These are phyloP conservation scores for Pseudochaenichthys georgianus DNA, from an alignment of 2,797 vertebrate genomes.

Conservation along the genomic window DNA sequence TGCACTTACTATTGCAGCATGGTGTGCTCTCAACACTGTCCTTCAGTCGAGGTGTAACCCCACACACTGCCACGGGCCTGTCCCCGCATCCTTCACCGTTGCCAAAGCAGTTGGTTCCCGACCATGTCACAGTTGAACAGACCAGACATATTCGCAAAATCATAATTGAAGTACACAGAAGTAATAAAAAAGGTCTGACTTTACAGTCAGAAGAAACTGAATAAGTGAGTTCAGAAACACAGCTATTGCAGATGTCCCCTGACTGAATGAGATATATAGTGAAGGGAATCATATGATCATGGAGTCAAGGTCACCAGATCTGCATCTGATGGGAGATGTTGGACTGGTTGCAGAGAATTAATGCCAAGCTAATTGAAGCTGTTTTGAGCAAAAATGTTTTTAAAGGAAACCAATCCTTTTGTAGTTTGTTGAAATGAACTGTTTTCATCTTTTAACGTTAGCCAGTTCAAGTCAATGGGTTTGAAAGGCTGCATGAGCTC, in stretches of 20 bases:
- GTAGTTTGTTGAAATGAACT: neutral
- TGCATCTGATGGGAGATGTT: neutral
- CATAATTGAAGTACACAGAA: neutral
- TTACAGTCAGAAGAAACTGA: neutral
- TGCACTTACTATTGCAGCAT: conserved; percentile 22
- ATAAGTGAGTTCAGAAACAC: neutral
- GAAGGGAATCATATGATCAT: neutral
- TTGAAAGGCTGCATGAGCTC: neutral
- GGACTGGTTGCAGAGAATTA: neutral
- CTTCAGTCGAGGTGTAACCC: conserved; percentile 15
- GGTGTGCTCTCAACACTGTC: conserved; percentile 4
- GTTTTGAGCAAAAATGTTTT: neutral
- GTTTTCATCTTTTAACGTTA: neutral
- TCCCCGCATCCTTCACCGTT: conserved; percentile 15
- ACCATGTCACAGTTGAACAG: neutral
- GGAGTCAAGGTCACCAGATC: neutral
- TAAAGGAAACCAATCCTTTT: neutral
- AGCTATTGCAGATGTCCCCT: neutral
- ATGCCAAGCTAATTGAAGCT: neutral
- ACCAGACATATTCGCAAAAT: neutral
- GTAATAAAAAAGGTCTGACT: no score
- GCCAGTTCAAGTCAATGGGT: neutral
- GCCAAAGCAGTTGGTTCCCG: conserved; percentile 4
- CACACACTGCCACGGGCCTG: neutral
- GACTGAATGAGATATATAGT: neutral